Percentiles rank a stretch among this genome's conserved stretches.
Conservation (phyloP, 2,113 vertebrate genomes). For the Psettodes erumei region DNA sequence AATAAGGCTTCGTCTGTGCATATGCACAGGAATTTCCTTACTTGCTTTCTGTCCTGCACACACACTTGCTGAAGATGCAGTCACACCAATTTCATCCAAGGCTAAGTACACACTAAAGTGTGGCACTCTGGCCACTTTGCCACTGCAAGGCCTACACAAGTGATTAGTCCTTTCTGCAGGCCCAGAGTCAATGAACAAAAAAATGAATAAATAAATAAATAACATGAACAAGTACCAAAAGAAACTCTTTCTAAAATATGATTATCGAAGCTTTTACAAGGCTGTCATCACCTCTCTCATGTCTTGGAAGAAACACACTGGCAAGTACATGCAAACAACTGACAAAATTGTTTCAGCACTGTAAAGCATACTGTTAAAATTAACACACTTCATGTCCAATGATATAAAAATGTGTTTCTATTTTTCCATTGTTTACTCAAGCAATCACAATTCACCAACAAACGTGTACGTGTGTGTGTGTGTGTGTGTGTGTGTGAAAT, state of each 20-base stretch:
- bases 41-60: constrained; percentile 23
- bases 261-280: constrained; percentile 3
- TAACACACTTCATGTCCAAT: not conserved
- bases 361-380: not conserved
- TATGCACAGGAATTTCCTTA: not conserved
- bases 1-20: constrained; percentile 43
- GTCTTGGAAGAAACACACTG: constrained; percentile 12
- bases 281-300: constrained; percentile 25
- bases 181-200: not conserved
- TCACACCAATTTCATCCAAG: constrained; percentile 40
- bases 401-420: not conserved
- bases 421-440: constrained; percentile 24
- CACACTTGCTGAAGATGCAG: constrained; percentile 32
- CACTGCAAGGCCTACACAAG: constrained; percentile 2
- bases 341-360: constrained; percentile 11
- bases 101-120: constrained; percentile 32
- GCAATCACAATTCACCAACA: not conserved
- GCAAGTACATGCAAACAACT: constrained; percentile 4
- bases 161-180: not conserved
- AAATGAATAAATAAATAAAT: not conserved
- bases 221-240: not conserved
- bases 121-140: constrained; percentile 36
- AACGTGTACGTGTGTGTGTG: no score
- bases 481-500: not conserved
- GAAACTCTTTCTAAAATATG: not conserved